phyloP scores from a whole-genome alignment of 2,113 vertebrate species.

The Seriola aureovittata region DNA sequence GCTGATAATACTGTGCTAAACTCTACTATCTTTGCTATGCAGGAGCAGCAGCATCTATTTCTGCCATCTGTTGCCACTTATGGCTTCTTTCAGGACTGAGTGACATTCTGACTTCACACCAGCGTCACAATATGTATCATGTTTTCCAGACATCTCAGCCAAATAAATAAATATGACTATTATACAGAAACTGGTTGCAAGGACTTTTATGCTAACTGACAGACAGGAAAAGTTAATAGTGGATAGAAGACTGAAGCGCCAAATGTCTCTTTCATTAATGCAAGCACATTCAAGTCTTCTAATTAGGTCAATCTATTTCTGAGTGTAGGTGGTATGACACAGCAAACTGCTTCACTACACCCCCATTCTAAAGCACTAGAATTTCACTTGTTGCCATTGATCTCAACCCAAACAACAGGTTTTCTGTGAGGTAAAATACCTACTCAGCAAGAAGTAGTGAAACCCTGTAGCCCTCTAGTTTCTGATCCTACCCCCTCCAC shows the following conservation, averaged over 20 bases:
- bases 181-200: neutral
- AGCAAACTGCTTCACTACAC: neutral
- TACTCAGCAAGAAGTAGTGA: neutral
- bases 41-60: conserved; percentile 23
- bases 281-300: neutral
- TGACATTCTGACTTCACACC: neutral
- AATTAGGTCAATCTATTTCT: neutral
- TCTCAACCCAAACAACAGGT: neutral
- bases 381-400: neutral
- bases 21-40: neutral
- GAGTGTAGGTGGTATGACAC: neutral
- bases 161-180: neutral
- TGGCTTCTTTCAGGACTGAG: neutral
- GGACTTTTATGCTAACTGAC: neutral
- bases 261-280: neutral
- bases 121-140: neutral
- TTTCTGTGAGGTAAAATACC: no score
- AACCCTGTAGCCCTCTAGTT: neutral
- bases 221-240: neutral
- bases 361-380: neutral
- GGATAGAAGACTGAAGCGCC: no score
- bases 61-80: neutral
- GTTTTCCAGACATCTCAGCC: neutral
- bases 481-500: neutral
- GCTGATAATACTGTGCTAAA: neutral